Evolutionary conservation across 2,113 vertebrate genomes (phyloP), one percentile per base, ranked within the genome.

Genomic region (Setophaga coronata): DNA sequence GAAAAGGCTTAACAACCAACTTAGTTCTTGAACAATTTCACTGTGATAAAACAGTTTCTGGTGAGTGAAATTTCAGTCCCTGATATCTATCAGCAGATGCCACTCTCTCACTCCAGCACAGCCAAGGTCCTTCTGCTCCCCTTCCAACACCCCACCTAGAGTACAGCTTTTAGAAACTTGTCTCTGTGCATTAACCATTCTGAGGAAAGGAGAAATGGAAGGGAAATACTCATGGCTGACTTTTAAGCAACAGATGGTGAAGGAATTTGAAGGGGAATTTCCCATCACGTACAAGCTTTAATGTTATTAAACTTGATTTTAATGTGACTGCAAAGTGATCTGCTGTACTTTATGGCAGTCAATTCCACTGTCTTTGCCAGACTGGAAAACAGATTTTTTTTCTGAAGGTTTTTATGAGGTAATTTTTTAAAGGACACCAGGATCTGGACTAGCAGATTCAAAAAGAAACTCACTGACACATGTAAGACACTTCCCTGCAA

Each of bases 251-350:
- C 90, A 93, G 82, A 94, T 82, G 80, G 65, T 42, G n/a, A 89
- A 96, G 53, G 72, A 90, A 90, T 96, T 95, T 82, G 34, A 81
- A 89, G 42, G 45, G 76, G 76, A 81, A 90, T 90, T 93, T 96
- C 83, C 57, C 65, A 38, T 34, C 79, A 60, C 0, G 2, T 78
- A 58, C 36, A 78, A 69, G 40, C 36, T 87, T 96, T 90, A 92
- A 89, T 72, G 71, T 33, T 74, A 86, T 69, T 95, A 89, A 93
- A 60, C 25, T 76, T 57, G 65, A 93, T 90, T 93, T 93, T 89
- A 92, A 65, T 95, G 69, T n/a, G 69, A 81, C 85, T 71, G 60
- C 56, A 71, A 74, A 93, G 57, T 21, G 72, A 79, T 93, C 76
- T 90, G 80, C 48, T 93, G 17, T 15, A 74, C 93, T 88, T 96